Base-by-base conservation (phyloP, 2,113 vertebrate genomes). In the Gadus chalcogrammus region DNA sequence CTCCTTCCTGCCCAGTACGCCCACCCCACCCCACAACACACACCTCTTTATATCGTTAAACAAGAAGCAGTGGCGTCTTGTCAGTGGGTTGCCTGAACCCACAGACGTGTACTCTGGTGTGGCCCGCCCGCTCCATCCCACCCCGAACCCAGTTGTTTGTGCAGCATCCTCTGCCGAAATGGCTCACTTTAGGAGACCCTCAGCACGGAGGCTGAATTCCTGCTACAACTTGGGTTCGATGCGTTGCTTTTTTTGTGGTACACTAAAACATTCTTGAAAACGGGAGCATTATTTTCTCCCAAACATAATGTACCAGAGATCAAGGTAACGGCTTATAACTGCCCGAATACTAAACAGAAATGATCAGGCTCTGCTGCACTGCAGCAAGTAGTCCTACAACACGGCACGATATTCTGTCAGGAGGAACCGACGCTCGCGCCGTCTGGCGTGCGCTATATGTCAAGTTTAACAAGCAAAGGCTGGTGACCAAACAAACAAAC, bases 381-480 rank as follows among this genome's bases (percentile, higher is more conserved):
- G 91, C 91, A 93, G 91, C 91, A 24, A 84, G 83, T 87, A 87
- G 78, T 81, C 84, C 77, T 53, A 85, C 87, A 82, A 90, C 77
- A 81, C 76, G 79, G 88, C 81, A 86, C 77, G 79, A 84, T 82
- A 79, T 79, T 83, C 84, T 70, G 80, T 77, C 70, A 58, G n/a
- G n/a, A 58, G 69, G 67, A 65, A 75, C 66, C 71, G 65, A 61
- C 72, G 82, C 77, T 82, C 77, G 63, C 67, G 74, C 22, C 65
- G 72, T 80, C 65, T 20, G 61, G 75, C 42, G 72, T 74, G 83
- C 52, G 80, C 82, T 9, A 75, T 87, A 76, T 82, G 79, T 86
- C 89, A 79, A 71, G 75, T 76, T 79, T 76, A 75, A 89, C 89
- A 88, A 89, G 87, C 87, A 77, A 87, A 90, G 86, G 89, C 90